Conservation (phyloP, 1,140 invertebrate species). For the Trialeurodes vaporariorum region DNA sequence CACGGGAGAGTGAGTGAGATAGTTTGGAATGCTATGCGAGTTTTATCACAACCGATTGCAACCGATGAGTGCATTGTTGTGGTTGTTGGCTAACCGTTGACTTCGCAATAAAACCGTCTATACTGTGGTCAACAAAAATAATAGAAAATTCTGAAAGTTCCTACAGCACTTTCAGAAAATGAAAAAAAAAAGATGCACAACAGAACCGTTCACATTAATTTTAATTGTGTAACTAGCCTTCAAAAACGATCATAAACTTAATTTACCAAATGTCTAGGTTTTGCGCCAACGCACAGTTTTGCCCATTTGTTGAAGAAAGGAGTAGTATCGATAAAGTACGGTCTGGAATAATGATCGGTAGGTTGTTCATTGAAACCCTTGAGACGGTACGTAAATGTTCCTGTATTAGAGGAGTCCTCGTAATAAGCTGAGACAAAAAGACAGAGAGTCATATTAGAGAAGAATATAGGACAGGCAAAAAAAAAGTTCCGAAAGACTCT, state of each 20-base stretch:
- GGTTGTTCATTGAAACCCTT: constrained; percentile 72
- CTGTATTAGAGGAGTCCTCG: constrained; percentile 73
- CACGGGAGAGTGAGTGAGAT: too few relatives aligned
- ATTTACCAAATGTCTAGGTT: constrained; percentile 59
- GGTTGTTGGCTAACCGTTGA: too few relatives aligned
- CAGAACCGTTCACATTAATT: neutral
- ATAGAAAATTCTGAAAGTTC: too few relatives aligned
- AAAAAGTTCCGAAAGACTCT: too few relatives aligned
- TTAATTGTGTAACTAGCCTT: neutral
- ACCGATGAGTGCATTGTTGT: too few relatives aligned
- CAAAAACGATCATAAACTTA: neutral
- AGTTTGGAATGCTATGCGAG: too few relatives aligned
- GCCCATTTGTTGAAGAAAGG: constrained; percentile 40
- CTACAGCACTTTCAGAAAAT: too few relatives aligned
- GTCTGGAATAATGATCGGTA: constrained; percentile 81
- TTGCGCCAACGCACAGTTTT: constrained; percentile 61
- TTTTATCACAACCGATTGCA: too few relatives aligned
- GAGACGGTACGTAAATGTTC: constrained; percentile 83
- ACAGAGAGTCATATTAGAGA: neutral
- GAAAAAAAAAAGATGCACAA: too few relatives aligned
- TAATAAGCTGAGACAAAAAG: constrained; percentile 48
- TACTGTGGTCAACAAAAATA: too few relatives aligned
- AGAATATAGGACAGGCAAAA: too few relatives aligned
- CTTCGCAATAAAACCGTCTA: too few relatives aligned
- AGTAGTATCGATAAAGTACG: constrained; percentile 49